phyloP scores from a whole-genome alignment of 2,113 vertebrate species.

The Dryoscopus gambensis region DNA sequence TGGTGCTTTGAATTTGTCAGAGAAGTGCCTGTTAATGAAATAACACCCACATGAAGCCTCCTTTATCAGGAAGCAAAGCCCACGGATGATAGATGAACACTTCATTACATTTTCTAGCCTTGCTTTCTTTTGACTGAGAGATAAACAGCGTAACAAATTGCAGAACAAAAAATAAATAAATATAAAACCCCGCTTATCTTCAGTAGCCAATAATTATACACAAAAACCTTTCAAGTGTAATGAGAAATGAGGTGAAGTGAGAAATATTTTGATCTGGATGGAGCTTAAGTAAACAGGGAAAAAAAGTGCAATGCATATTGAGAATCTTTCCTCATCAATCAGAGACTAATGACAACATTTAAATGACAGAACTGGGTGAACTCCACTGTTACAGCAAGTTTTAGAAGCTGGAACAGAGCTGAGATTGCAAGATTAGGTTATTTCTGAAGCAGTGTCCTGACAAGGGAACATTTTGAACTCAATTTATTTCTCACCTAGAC shows the following conservation, averaged over 20 bases:
- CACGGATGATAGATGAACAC: neutral
- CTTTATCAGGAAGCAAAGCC: neutral
- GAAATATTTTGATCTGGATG: neutral
- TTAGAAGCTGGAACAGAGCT: neutral
- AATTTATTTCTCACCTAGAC: constrained; percentile 63
- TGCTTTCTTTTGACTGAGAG: neutral
- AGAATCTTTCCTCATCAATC: constrained; percentile 16
- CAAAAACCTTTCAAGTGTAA: neutral
- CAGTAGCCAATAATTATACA: constrained; percentile 4
- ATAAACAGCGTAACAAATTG: neutral
- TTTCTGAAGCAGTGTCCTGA: constrained; percentile 53
- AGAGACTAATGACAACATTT: constrained; percentile 27
- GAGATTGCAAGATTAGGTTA: constrained; percentile 39
- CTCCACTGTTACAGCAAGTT: neutral
- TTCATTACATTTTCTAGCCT: neutral
- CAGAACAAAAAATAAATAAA: neutral
- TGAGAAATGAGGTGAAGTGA: constrained; percentile 3
- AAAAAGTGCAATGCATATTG: neutral
- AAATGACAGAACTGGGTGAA: constrained; percentile 43
- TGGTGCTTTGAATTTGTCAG: neutral
- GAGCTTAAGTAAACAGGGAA: neutral
- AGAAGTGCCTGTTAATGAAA: neutral
- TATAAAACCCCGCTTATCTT: neutral
- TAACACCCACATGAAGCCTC: neutral
- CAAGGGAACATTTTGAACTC: constrained; percentile 54